Percentiles rank a stretch among this genome's conserved stretches.
phyloP scores from a whole-genome alignment of 2,797 vertebrate species.

The Clarias platycephalus region DNA sequence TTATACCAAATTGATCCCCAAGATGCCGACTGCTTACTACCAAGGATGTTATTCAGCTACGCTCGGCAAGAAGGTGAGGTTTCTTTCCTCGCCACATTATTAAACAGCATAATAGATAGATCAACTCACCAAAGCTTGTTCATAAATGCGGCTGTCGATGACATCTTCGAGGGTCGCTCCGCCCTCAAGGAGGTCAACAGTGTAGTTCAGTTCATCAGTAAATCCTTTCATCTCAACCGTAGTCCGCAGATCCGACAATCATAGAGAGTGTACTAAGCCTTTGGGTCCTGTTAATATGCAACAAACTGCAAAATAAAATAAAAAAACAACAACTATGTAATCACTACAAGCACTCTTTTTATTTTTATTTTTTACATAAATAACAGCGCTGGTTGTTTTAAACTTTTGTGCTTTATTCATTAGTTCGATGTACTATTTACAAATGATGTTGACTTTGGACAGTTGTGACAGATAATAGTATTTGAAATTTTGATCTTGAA shows the following conservation, averaged over 20 bases:
- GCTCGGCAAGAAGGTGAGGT: not conserved
- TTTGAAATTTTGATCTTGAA: not conserved
- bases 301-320: slow-evolving; percentile 86
- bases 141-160: slow-evolving; percentile 91
- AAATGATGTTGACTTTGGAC: not conserved
- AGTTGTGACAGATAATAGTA: not conserved
- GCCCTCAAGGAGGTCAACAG: slow-evolving; percentile 92
- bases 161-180: slow-evolving; percentile 89
- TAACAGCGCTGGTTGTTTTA: not conserved
- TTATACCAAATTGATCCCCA: not conserved
- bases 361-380: not conserved
- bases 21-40: not conserved
- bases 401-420: not conserved
- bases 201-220: slow-evolving; percentile 92
- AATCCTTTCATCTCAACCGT: slow-evolving; percentile 99
- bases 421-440: not conserved
- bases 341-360: not conserved
- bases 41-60: not conserved
- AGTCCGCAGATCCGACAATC: slow-evolving; percentile 97
- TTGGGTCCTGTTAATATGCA: slow-evolving; percentile 98
- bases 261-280: slow-evolving; percentile 96
- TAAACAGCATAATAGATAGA: not conserved
- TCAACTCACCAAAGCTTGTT: slow-evolving; percentile 88
- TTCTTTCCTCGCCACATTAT: not conserved
- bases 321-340: not conserved